Evolutionary conservation across 1,140 invertebrate species (phyloP).

Genomic region (Drosophila biarmipes): DNA sequence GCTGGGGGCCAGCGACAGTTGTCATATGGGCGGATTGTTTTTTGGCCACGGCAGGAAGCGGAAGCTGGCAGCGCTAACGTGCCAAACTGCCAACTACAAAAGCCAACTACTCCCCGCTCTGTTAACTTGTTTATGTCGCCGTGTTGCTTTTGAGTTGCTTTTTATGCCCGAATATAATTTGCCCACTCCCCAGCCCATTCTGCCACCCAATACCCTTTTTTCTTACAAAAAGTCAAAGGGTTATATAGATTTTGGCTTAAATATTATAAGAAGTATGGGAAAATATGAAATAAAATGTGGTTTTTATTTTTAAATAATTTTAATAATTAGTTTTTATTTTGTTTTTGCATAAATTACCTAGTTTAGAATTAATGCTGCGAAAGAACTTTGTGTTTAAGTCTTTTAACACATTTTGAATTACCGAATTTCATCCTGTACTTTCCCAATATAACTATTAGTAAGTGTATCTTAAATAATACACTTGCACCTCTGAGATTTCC

Average conservation of each 20-base stretch:
- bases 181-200: constrained; percentile 8
- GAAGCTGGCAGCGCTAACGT: constrained; percentile 71
- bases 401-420: too few species aligned
- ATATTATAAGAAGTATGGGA: too few species aligned
- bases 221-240: neutral
- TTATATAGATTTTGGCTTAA: neutral
- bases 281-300: too few species aligned
- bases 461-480: neutral
- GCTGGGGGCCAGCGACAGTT: constrained; percentile 54
- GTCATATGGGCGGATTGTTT: constrained; percentile 80
- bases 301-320: too few species aligned
- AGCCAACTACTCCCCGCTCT: constrained; percentile 48
- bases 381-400: too few species aligned
- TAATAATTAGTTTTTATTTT: too few species aligned
- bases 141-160: constrained; percentile 71
- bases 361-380: too few species aligned
- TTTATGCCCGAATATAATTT: constrained; percentile 69
- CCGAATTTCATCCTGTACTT: too few species aligned
- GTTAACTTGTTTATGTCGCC: constrained; percentile 79
- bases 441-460: too few species aligned
- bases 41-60: constrained; percentile 66
- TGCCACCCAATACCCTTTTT: neutral
- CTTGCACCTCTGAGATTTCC: neutral
- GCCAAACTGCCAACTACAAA: constrained; percentile 56
- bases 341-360: too few species aligned